Percentiles rank a stretch among this genome's conserved stretches.
Evolutionary conservation across 2,797 vertebrate species (phyloP).

Genomic region (Pterois miles): DNA sequence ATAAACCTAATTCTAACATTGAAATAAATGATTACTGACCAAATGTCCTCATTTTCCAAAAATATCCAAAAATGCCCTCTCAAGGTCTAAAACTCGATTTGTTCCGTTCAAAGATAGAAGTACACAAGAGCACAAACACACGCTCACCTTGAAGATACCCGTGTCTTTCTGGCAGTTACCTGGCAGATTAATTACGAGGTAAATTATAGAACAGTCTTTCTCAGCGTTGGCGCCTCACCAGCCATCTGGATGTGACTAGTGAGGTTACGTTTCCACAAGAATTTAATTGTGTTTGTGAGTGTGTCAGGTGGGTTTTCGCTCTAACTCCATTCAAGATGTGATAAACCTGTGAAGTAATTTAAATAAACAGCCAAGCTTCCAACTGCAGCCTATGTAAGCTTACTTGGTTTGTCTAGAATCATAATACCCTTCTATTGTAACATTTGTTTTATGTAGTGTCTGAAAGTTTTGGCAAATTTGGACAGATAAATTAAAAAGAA

Average conservation of each 20-base stretch:
- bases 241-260: constrained; percentile 45
- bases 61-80: constrained; percentile 14
- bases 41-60: constrained; percentile 7
- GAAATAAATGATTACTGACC: not conserved
- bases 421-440: not conserved
- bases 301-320: constrained; percentile 7
- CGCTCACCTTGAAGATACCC: constrained; percentile 25
- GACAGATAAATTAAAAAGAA: not conserved
- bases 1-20: constrained; percentile 12
- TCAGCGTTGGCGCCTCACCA: constrained; percentile 33
- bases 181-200: constrained; percentile 48
- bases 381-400: not conserved
- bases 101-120: not conserved
- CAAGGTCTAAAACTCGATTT: constrained; percentile 16
- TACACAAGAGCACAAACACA: constrained; percentile 17
- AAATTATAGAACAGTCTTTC: constrained; percentile 41
- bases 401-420: not conserved
- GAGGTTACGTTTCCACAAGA: constrained; percentile 30
- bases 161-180: constrained; percentile 22
- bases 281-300: constrained; percentile 25
- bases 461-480: not conserved
- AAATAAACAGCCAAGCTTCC: not conserved
- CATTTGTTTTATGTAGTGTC: not conserved
- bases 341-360: not conserved
- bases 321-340: constrained; percentile 11